These are phyloP conservation scores for Plusia festucae DNA, from an alignment of 2,888 invertebrate species.

Conservation along the genomic window DNA sequence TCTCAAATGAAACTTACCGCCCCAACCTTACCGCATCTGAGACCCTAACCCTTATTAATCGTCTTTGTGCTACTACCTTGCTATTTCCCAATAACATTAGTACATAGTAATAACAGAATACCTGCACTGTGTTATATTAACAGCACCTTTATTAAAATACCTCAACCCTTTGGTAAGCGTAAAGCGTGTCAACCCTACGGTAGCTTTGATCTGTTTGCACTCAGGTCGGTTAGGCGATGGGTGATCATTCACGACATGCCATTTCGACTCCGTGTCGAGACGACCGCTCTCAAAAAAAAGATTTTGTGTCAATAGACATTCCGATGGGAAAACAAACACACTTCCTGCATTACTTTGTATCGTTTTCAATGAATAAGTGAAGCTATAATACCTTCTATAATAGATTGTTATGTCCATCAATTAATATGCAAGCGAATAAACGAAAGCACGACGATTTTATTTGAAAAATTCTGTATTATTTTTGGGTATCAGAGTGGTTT, in stretches of 20 bases:
- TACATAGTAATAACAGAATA: conserved; percentile 34
- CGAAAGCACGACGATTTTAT: not conserved
- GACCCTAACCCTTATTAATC: not conserved
- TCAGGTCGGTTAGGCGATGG: conserved; percentile 51
- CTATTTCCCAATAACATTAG: conserved; percentile 31
- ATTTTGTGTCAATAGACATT: conserved; percentile 41
- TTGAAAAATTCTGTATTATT: not conserved
- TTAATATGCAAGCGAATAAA: not conserved
- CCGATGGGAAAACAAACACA: conserved; percentile 30
- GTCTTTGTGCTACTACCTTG: not conserved
- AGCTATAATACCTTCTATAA: not conserved
- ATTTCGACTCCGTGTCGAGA: conserved; percentile 48
- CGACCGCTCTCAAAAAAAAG: conserved; percentile 48
- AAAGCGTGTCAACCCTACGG: conserved; percentile 56
- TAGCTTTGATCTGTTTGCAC: conserved; percentile 68
- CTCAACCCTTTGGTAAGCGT: not conserved
- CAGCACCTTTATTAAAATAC: conserved; percentile 26
- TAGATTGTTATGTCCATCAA: no score
- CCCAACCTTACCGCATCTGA: not conserved
- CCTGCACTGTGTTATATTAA: conserved; percentile 10
- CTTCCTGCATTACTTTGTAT: conserved; percentile 37
- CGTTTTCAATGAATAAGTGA: conserved; percentile 17
- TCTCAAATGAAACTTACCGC: no score
- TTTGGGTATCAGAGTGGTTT: not conserved
- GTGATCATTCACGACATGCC: conserved; percentile 61